A percentile compares a stretch with the other conserved stretches of the same genome.
Conservation (phyloP, 1,140 invertebrate genomes). For the Drosophila kikkawai region DNA sequence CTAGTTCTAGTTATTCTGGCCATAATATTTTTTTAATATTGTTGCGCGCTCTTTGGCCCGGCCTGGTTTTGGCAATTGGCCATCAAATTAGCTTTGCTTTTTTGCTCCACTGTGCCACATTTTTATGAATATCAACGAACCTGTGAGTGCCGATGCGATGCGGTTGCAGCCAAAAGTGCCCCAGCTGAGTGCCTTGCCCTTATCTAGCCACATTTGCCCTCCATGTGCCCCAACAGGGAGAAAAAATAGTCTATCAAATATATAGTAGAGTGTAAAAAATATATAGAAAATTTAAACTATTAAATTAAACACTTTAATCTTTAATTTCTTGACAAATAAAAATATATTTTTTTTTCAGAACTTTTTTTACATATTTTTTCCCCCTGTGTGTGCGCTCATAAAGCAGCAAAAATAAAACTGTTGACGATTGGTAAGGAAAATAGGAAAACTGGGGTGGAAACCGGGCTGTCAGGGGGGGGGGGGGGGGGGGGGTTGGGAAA, state of each 20-base stretch:
- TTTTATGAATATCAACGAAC: slow-evolving; percentile 80
- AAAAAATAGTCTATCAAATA: not conserved
- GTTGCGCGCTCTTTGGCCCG: slow-evolving; percentile 45
- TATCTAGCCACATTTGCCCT: not conserved
- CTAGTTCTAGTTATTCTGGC: slow-evolving; percentile 7
- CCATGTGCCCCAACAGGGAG: slow-evolving; percentile 6
- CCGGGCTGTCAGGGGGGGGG: not conserved
- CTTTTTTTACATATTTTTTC: not conserved
- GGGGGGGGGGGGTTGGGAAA: not conserved
- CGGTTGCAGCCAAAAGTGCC: slow-evolving; percentile 47
- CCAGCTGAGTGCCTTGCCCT: slow-evolving; percentile 8
- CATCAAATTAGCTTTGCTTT: slow-evolving; percentile 77
- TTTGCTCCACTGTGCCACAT: slow-evolving; percentile 79
- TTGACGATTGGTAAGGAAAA: slow-evolving; percentile 67
- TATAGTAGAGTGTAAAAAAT: not conserved
- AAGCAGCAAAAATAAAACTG: slow-evolving; percentile 80
- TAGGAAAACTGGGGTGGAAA: slow-evolving; percentile 17
- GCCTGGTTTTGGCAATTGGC: slow-evolving; percentile 71
- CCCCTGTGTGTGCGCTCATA: slow-evolving; percentile 55
- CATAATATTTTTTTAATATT: slow-evolving; percentile 82
- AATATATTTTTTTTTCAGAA: no score
- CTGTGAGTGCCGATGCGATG: slow-evolving; percentile 53
- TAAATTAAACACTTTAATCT: not conserved
- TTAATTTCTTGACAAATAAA: no score
- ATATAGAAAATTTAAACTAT: not conserved